Evolutionary conservation across 2,888 invertebrate genomes (phyloP).

Genomic region (Melanostoma mellinum): DNA sequence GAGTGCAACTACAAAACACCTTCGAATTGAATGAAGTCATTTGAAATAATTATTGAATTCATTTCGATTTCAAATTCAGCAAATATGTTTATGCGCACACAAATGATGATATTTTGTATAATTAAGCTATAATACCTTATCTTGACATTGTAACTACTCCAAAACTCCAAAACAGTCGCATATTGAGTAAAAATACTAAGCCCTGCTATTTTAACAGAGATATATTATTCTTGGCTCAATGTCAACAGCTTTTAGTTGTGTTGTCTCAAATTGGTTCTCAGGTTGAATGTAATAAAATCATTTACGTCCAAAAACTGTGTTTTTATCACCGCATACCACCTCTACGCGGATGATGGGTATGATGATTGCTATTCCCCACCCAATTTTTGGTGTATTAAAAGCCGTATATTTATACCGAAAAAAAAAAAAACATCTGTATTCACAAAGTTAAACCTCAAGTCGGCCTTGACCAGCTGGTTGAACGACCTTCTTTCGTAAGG

Average conservation of each 20-base stretch:
- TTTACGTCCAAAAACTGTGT: slow-evolving; percentile 42
- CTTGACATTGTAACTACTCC: neutral
- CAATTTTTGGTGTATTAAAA: slow-evolving; percentile 8
- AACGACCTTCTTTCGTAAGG: slow-evolving; percentile 67
- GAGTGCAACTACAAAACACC: slow-evolving; percentile 24
- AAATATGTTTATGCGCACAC: slow-evolving; percentile 3
- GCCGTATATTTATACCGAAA: slow-evolving; percentile 22
- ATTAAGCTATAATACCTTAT: neutral
- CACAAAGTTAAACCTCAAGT: slow-evolving; percentile 8
- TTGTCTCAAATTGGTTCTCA: neutral
- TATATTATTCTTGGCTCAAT: slow-evolving; percentile 53
- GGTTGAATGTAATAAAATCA: slow-evolving; percentile 8
- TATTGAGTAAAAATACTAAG: slow-evolving; percentile 11
- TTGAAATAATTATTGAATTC: neutral
- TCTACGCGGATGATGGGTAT: slow-evolving; percentile 2
- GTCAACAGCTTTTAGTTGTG: slow-evolving; percentile 40
- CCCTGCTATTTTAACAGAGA: slow-evolving; percentile 5
- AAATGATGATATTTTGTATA: neutral
- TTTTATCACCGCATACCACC: slow-evolving; percentile 42
- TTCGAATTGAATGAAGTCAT: neutral
- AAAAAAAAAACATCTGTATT: slow-evolving; percentile 2
- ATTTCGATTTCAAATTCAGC: slow-evolving; percentile 17
- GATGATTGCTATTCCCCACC: slow-evolving; percentile 11
- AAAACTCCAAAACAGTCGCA: neutral
- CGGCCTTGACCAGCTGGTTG: slow-evolving; percentile 61